Base-by-base conservation (phyloP, 2,888 invertebrate species). In the Adineta ricciae region DNA sequence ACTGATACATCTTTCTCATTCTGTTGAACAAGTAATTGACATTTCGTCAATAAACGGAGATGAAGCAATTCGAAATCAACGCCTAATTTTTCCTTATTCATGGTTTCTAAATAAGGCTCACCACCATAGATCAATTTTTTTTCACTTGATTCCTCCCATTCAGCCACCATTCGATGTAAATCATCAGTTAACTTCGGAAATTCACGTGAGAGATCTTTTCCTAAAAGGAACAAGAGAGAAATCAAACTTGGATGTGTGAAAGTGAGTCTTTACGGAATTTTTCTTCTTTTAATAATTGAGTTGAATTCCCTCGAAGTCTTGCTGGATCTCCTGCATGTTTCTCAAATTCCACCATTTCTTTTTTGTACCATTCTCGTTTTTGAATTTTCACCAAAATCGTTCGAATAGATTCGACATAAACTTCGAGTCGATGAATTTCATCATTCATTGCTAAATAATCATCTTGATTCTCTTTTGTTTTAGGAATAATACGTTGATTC, bases 331-430 rank as follows among this genome's bases (percentile, higher is more conserved):
- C 78, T 24, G 78, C 78, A 78, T n/a, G 38, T 41, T 78, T 78
- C 41, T 78, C 78, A 78, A 78, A 78, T 78, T 78, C 78, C 1
- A 78, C n/a, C 78, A 78, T 78, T 78, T 78, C 78, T n/a, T 32
- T 24, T 78, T 78, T 78, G n/a, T 78, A 78, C 78, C 78, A 78
- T 78, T 78, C 78, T n/a, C 78, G 78, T 78, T 78, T 78, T 78
- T 78, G 78, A 38, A 78, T 78, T 41, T 78, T 78, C 2, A 24
- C n/a, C 41, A 78, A n/a, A n/a, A 78, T 7, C n/a, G 38, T 24
- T 78, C 78, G 78, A 78, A 78, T 78, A 14, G 78, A 78, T 78
- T 38, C 78, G 41, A 78, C 41, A 78, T 78, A 78, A 1, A 2
- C 14, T 78, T 78, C 78, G n/a, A 78, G 41, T n/a, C 41, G 78